Evolutionary conservation across 2,888 invertebrate genomes (phyloP), one percentile per base, ranked within the genome.

Genomic region (Cenopis cana): DNA sequence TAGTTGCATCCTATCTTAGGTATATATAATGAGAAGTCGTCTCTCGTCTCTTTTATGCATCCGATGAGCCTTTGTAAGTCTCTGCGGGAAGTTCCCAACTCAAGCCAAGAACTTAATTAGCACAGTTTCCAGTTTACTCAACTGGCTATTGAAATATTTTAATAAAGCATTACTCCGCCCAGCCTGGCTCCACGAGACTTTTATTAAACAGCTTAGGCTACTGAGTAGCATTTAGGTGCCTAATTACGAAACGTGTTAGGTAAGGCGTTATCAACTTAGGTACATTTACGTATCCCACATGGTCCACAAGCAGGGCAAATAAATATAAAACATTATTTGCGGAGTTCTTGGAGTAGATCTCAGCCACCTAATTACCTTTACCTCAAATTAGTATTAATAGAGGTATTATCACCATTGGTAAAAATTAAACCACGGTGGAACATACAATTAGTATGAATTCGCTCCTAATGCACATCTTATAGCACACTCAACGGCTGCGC

Each of bases 61-160:
- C 66, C 64, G 11, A 50, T 55, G 64, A 70, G 73, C 68, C 64
- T 68, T 59, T 60, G 70, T 68, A 55, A 68, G 70, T 68, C 68
- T 36, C 67, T 49, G 49, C 62, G 59, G 68, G 54, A 55, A 29
- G 62, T 64, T 56, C 52, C 54, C 52, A 64, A 64, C 64, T 64
- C 64, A 38, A 64, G 38, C 54, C 38, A 54, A 64, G 64, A 64
- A 52, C 38, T 64, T 64, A 64, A 64, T 64, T 64, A 64, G 64
- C 64, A 33, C 62, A 64, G 62, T 49, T 49, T 59, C 38, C 36
- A 54, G 38, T n/a, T 24, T 36, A 14, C 68, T 60, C 60, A 46
- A 38, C 36, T 33, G 52, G 52, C 64, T 54, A 64, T 64, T 64
- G 52, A 38, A 64, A 54, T 64, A 54, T 64, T 54, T 54, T 64